Conservation (phyloP, 2,797 vertebrate species). For the Arrhamphus sclerolepis region DNA sequence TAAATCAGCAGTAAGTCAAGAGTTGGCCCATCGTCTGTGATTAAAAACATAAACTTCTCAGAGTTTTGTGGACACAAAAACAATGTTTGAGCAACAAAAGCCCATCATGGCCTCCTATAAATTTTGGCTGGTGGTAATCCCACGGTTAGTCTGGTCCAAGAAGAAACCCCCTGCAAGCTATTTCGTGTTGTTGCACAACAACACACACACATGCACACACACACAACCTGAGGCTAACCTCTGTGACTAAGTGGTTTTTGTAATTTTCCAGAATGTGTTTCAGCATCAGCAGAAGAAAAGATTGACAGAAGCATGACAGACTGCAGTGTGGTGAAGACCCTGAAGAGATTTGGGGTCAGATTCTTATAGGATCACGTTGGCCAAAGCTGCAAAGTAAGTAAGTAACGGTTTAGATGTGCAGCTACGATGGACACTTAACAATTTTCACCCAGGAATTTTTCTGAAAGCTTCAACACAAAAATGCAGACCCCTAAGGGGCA, state of each 20-base stretch:
- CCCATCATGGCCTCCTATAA: constrained; percentile 29
- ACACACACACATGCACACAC: constrained; percentile 31
- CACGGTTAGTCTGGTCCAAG: constrained; percentile 25
- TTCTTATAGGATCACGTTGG: constrained; percentile 31
- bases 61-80: constrained; percentile 47
- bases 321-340: constrained; percentile 46
- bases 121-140: constrained; percentile 44
- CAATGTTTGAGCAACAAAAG: constrained; percentile 49
- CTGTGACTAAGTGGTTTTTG: constrained; percentile 48
- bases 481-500: constrained; percentile 47
- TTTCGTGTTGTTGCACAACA: constrained; percentile 60
- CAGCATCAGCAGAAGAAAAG: constrained; percentile 52
- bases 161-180: constrained; percentile 28
- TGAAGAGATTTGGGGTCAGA: constrained; percentile 36
- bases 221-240: constrained; percentile 56
- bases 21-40: constrained; percentile 23
- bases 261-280: constrained; percentile 53
- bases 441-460: constrained; percentile 59
- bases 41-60: constrained; percentile 34
- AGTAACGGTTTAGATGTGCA: constrained; percentile 42
- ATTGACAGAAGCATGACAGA: constrained; percentile 54
- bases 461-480: constrained; percentile 57
- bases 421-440: constrained; percentile 45
- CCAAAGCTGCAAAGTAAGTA: constrained; percentile 56
- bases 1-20: constrained; percentile 20